Evolutionary conservation across 2,888 invertebrate genomes (phyloP).

Genomic region (Microdon myrmicae): DNA sequence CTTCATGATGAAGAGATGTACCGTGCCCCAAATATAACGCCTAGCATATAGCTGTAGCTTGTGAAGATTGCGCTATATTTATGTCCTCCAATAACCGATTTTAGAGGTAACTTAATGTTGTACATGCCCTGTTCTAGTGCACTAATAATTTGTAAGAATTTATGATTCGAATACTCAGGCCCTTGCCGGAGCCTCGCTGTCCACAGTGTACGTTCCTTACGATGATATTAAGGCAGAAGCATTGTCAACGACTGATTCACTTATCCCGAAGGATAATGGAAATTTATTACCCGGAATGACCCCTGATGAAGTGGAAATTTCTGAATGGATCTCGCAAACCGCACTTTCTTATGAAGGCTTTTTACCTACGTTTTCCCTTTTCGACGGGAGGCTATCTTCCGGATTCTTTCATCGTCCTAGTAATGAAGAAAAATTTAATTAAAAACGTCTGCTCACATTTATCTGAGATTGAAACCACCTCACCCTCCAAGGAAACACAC

Average conservation of each 20-base stretch:
- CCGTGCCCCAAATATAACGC: too few relatives aligned
- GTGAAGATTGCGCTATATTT: too few relatives aligned
- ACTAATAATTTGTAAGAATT: conserved; percentile 20
- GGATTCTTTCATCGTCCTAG: too few relatives aligned
- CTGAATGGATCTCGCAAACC: conserved; percentile 42
- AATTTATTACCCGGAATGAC: conserved; percentile 67
- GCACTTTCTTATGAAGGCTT: not conserved
- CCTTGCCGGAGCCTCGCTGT: not conserved
- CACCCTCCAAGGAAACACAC: not conserved
- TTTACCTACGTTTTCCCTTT: not conserved
- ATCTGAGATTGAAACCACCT: conserved; percentile 13
- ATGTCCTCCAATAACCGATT: too few relatives aligned
- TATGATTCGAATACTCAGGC: conserved; percentile 15
- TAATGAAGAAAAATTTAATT: conserved; percentile 15
- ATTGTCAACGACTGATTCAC: conserved; percentile 52
- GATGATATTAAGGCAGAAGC: not conserved
- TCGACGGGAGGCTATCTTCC: not conserved
- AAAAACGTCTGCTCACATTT: conserved; percentile 1
- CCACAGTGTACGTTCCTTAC: too few relatives aligned
- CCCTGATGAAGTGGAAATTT: conserved; percentile 67
- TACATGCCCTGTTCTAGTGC: too few relatives aligned
- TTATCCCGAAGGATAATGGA: conserved; percentile 59
- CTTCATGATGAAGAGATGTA: too few relatives aligned
- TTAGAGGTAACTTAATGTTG: too few relatives aligned
- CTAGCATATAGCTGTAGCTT: too few relatives aligned